phyloP scores from a whole-genome alignment of 2,797 vertebrate genomes.

The Gobionotothen gibberifrons region DNA sequence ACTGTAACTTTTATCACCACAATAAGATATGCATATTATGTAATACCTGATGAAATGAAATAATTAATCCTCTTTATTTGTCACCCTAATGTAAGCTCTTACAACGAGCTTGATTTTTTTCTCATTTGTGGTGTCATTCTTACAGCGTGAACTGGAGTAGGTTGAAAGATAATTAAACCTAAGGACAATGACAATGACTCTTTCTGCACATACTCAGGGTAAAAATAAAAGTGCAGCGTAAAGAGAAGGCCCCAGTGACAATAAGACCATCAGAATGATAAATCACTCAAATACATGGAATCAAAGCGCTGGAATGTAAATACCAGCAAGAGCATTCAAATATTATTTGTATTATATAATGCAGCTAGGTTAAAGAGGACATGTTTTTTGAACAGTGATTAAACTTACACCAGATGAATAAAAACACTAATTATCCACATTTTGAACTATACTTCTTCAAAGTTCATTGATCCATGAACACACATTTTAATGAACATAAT shows the following conservation, averaged over 20 bases:
- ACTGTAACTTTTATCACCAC: not conserved
- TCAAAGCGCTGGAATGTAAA: not conserved
- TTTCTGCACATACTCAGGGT: not conserved
- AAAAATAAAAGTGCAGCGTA: not conserved
- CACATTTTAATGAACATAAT: not conserved
- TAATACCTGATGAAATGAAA: not conserved
- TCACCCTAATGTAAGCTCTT: not conserved
- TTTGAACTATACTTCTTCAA: not conserved
- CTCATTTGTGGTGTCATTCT: not conserved
- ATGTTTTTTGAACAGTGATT: not conserved
- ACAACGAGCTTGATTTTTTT: not conserved
- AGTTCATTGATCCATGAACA: slow-evolving; percentile 1
- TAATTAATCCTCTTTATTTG: not conserved
- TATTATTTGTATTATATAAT: slow-evolving; percentile 1
- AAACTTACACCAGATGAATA: not conserved
- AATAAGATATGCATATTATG: not conserved
- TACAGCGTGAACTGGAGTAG: not conserved
- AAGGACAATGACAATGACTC: not conserved
- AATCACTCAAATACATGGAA: not conserved
- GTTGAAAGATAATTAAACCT: not conserved
- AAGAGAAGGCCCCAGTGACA: not conserved
- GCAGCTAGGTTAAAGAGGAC: not conserved
- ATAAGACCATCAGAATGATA: not conserved
- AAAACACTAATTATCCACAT: not conserved
- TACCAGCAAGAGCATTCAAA: not conserved